Base-by-base conservation (phyloP, 2,113 vertebrate species). In the Calypte anna region DNA sequence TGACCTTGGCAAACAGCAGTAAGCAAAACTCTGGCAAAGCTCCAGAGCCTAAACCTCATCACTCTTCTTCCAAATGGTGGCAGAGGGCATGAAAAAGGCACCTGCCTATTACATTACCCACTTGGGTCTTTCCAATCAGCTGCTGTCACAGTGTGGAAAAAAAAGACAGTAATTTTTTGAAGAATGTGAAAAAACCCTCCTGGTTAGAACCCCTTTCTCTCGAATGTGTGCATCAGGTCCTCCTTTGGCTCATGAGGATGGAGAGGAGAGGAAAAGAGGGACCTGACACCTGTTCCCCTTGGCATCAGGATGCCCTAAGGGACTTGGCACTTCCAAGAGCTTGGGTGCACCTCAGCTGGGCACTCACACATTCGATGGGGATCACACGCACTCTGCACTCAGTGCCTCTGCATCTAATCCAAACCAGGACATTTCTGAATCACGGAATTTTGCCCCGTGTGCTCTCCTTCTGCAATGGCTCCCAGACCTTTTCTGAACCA, bases 331-430 rank as follows among this genome's bases (percentile, higher is more conserved):
- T 69, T 64, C 64, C 51, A 10, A 25, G 30, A 76, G 38, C 30
- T 25, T 3, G 2, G 36, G 28, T 62, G 23, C 51, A 36, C 27
- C 55, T 48, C 70, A 70, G 79, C 55, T 33, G 33, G 25, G 44
- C 6, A 5, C 55, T 74, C 22, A 10, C 0, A 0, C 17, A 11
- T 20, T 55, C 22, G 13, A 38, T 16, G 30, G 51, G 75, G 33
- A 78, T 16, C 43, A 44, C 25, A 4, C 5, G 36, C 6, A 19
- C 25, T 18, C 44, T 30, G 66, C 31, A 55, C 64, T 23, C 46
- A 2, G 23, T 9, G 18, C 61, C 30, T 88, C 50, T 19, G 33
- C 0, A 0, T 40, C 22, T 48, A 18, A 28, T 13, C 40, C 57
- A 72, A 64, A 51, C 10, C 1, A 8, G n/a, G 9, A 21, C 7